A percentile compares a stretch with the other conserved stretches of the same genome.
phyloP scores from a whole-genome alignment of 2,113 vertebrate species.

The Anas platyrhynchos region DNA sequence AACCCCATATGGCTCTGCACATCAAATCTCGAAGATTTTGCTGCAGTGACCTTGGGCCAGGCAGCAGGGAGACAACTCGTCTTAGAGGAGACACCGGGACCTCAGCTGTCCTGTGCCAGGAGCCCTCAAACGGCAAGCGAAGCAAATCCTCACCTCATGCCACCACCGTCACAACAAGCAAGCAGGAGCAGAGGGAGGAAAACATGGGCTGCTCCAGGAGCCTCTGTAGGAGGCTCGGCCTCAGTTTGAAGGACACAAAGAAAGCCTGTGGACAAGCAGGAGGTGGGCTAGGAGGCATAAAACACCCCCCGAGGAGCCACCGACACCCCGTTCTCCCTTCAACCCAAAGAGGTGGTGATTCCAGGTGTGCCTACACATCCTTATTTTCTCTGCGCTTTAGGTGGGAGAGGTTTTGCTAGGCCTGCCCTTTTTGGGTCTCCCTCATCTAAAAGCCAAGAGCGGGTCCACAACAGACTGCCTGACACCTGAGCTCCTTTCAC shows the following conservation, averaged over 20 bases:
- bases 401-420: neutral
- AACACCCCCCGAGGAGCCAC: neutral
- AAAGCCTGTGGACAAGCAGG: neutral
- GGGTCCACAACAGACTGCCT: neutral
- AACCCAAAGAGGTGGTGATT: neutral
- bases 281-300: neutral
- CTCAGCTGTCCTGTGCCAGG: neutral
- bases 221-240: too few species aligned
- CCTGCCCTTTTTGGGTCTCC: neutral
- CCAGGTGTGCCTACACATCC: neutral
- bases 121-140: neutral
- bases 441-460: neutral
- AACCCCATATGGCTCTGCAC: accelerated
- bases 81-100: neutral
- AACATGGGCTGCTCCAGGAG: neutral
- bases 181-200: neutral
- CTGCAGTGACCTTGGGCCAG: accelerated
- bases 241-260: neutral
- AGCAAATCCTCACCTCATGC: neutral
- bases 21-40: neutral
- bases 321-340: neutral
- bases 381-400: neutral
- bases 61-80: neutral
- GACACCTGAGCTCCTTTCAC: neutral
- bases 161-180: accelerated